These are phyloP conservation scores for Gastrophysa polygoni DNA, from an alignment of 2,888 invertebrate species.

Conservation along the genomic window DNA sequence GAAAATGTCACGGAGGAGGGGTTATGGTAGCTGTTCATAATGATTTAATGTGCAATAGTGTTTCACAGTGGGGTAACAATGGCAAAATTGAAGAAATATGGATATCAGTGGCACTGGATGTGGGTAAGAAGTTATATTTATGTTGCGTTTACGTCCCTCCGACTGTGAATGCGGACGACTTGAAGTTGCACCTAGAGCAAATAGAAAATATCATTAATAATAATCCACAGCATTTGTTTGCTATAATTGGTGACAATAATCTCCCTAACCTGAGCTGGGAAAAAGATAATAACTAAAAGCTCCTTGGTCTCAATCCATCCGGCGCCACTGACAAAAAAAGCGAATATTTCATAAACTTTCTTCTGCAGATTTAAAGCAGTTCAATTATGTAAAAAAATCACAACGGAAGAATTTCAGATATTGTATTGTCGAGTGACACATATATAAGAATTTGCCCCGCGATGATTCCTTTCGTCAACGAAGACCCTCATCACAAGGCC, in stretches of 20 bases:
- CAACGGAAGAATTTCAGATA: not conserved
- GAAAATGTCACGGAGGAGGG: slow-evolving; percentile 1
- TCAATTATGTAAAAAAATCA: not conserved
- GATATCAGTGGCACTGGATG: too few relatives aligned
- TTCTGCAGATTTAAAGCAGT: not conserved
- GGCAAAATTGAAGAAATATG: not conserved
- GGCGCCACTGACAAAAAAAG: slow-evolving; percentile 6
- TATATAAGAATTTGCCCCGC: not conserved
- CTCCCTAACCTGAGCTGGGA: slow-evolving; percentile 1
- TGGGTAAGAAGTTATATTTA: not conserved
- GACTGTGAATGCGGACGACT: slow-evolving; percentile 1
- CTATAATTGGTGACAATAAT: not conserved
- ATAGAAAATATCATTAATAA: slow-evolving; percentile 6
- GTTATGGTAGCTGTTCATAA: not conserved
- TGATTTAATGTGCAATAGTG: slow-evolving; percentile 2
- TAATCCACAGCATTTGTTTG: not conserved
- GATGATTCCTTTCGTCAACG: slow-evolving; percentile 1
- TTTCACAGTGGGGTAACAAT: not conserved
- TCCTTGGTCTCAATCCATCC: not conserved
- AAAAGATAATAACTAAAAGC: not conserved
- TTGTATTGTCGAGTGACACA: not conserved
- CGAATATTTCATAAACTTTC: slow-evolving; percentile 3
- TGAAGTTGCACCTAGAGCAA: not conserved
- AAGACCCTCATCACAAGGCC: not conserved
- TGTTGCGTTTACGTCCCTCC: not conserved